Evolutionary conservation across 2,797 vertebrate genomes (phyloP), one percentile per base, ranked within the genome.

Genomic region (Selene dorsalis): DNA sequence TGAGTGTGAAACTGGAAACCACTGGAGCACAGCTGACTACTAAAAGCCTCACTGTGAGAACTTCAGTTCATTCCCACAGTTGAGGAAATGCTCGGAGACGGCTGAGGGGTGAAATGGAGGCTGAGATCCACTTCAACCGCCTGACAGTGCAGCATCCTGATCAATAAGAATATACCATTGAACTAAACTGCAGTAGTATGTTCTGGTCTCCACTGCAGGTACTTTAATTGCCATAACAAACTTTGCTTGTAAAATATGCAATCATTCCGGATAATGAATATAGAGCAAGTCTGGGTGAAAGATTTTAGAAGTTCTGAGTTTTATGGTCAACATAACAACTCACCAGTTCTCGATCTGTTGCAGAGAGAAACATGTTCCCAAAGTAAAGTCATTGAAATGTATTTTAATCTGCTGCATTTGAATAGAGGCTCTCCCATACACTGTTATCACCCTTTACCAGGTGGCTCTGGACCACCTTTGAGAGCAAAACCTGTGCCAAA

Each of bases 1-100:
- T 74, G 89, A 92, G 90, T 95, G 93, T 94, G 94, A 95, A 95
- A 94, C 91, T 92, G 88, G 84, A 95, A 93, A 94, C 89, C 90
- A 92, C 73, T 91, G 87, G 86, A 88, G 93, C 91, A 89, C 92
- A 92, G 90, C 93, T 94, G 90, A 93, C 93, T 91, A 87, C 87
- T 92, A 90, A 94, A 90, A 90, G 87, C 85, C 91, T 93, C 87
- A 89, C 86, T 91, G 91, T 91, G 89, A 79, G 86, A 90, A 89
- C 72, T 87, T 71, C 55, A 81, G 73, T 89, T 89, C 52, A 71
- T 91, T 93, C 92, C 91, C 89, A 91, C 87, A 87, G 84, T 83
- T 38, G 10, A 77, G 73, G 77, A 82, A 82, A 43, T 74, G 81
- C 55, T 68, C 70, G 71, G 73, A 64, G 81, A 69, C 38, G 66